phyloP scores from a whole-genome alignment of 2,888 invertebrate genomes.

The Xanthia icteritia region DNA sequence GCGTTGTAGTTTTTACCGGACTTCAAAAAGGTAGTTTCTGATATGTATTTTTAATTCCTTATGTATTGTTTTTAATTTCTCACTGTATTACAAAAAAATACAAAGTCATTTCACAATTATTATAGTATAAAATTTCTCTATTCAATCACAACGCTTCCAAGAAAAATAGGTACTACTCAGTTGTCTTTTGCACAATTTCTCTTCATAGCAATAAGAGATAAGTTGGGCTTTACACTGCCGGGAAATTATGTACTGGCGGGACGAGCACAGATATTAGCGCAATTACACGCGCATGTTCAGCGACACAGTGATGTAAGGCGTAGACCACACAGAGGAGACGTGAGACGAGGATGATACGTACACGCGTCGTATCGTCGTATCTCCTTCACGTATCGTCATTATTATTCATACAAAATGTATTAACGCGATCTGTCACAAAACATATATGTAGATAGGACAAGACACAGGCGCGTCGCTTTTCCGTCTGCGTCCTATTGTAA shows the following conservation, averaged over 20 bases:
- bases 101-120: no score
- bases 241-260: slow-evolving; percentile 47
- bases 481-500: not conserved
- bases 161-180: slow-evolving; percentile 3
- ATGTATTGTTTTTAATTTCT: not conserved
- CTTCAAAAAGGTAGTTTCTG: not conserved
- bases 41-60: not conserved
- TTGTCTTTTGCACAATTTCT: slow-evolving; percentile 47
- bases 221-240: slow-evolving; percentile 32
- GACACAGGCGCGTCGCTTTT: not conserved
- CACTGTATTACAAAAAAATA: no score
- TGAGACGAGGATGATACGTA: no score
- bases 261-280: slow-evolving; percentile 58
- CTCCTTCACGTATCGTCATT: no score
- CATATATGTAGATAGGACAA: not conserved
- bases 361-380: no score
- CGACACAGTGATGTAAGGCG: slow-evolving; percentile 30
- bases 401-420: no score
- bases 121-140: not conserved
- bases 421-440: not conserved
- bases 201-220: slow-evolving; percentile 48
- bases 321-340: no score
- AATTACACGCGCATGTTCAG: slow-evolving; percentile 58
- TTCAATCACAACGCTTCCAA: slow-evolving; percentile 9
- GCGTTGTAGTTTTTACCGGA: not conserved